Conservation (phyloP, 2,113 vertebrate genomes). For the Herpetotheres cachinnans region DNA sequence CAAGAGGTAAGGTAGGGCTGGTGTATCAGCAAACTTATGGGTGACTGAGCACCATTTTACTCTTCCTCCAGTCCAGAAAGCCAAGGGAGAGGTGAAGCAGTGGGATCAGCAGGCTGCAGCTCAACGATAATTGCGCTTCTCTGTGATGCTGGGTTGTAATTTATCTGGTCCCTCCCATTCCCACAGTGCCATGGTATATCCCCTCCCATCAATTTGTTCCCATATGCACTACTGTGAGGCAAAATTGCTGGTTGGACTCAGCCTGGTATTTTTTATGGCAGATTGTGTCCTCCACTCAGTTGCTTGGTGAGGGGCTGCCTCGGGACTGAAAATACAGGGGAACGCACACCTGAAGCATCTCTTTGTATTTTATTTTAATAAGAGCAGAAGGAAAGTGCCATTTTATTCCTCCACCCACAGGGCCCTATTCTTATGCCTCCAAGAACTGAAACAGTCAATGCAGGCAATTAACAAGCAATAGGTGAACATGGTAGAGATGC, state of each 20-base stretch:
- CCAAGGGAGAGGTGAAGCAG: not conserved
- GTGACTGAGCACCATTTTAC: not conserved
- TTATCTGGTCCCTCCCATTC: conserved; percentile 44
- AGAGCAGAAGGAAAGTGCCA: not conserved
- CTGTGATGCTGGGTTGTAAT: not conserved
- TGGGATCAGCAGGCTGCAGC: not conserved
- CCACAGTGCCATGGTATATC: not conserved
- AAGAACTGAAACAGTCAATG: not conserved
- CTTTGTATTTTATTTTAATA: not conserved
- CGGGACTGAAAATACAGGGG: not conserved
- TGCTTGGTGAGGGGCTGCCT: not conserved
- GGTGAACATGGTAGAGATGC: not conserved
- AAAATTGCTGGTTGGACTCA: not conserved
- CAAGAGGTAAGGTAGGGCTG: not conserved
- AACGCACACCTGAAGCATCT: not conserved
- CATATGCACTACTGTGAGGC: not conserved
- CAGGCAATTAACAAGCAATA: not conserved
- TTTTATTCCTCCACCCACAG: not conserved
- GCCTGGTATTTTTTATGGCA: not conserved
- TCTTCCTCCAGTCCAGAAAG: not conserved
- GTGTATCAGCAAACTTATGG: not conserved
- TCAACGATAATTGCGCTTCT: not conserved
- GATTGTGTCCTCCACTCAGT: not conserved
- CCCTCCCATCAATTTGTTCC: conserved; percentile 37
- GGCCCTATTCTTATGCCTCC: not conserved